Percentiles rank a stretch among this genome's conserved stretches.
Conservation (phyloP, 2,888 invertebrate genomes). For the Molorchus minor region DNA sequence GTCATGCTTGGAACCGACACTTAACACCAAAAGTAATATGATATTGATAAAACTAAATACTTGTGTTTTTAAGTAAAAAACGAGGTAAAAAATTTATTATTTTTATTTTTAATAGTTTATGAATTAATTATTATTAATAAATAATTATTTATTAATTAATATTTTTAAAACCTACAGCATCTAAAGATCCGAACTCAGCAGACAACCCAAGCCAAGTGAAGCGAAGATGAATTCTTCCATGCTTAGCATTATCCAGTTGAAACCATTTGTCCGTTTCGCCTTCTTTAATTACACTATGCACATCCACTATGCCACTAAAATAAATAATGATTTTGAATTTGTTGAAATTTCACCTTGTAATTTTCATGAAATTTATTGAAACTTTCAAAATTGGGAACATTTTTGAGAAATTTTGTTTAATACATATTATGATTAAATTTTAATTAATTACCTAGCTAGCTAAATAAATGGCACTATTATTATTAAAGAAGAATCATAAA, state of each 20-base stretch:
- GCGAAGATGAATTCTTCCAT: constrained; percentile 88
- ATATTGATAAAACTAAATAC: too few species aligned
- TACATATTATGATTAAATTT: too few species aligned
- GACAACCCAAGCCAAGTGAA: constrained; percentile 88
- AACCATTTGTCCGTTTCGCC: constrained; percentile 62
- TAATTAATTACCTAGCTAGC: too few species aligned
- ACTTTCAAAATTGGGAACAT: too few species aligned
- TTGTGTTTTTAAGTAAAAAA: too few species aligned
- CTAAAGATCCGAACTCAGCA: constrained; percentile 72
- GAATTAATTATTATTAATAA: neutral
- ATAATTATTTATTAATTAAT: neutral
- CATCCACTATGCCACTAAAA: constrained; percentile 72
- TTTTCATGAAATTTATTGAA: too few species aligned
- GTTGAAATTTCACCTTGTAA: too few species aligned
- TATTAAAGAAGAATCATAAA: too few species aligned
- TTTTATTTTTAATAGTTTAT: neutral
- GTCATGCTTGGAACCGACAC: neutral
- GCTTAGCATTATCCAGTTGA: constrained; percentile 89
- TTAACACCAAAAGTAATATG: neutral
- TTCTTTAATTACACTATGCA: constrained; percentile 47
- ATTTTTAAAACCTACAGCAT: constrained; percentile 68
- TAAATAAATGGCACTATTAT: too few species aligned
- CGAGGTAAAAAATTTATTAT: neutral
- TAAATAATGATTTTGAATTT: constrained; percentile 18
- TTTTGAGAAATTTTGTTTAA: too few species aligned